Percentiles rank a stretch among this genome's conserved stretches.
Conservation (phyloP, 2,113 vertebrate genomes). For the Ibidorhyncha struthersii region DNA sequence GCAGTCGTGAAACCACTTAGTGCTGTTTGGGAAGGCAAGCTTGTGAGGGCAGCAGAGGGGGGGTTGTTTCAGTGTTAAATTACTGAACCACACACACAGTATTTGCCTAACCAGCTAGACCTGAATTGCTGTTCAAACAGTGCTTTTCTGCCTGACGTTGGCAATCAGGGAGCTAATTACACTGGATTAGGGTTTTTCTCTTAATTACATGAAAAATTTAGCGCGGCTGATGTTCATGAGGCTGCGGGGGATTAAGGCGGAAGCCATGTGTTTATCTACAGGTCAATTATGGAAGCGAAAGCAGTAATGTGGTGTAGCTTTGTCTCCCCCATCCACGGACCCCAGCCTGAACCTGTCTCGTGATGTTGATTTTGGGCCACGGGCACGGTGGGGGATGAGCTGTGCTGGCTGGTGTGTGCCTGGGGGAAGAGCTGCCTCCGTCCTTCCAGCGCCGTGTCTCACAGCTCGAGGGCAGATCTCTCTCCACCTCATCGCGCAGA, state of each 20-base stretch:
- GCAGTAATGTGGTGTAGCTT: neutral
- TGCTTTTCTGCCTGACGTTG: slow-evolving; percentile 67
- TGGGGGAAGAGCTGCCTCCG: neutral
- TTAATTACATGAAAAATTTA: slow-evolving; percentile 81
- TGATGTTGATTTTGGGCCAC: neutral
- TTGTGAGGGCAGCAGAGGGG: neutral
- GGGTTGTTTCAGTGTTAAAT: neutral
- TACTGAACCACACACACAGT: slow-evolving; percentile 41
- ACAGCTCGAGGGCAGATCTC: neutral
- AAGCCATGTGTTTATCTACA: slow-evolving; percentile 46
- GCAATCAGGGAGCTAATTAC: slow-evolving; percentile 82
- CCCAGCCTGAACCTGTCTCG: neutral
- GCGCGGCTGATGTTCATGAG: slow-evolving; percentile 60
- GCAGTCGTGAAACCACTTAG: neutral
- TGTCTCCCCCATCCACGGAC: neutral
- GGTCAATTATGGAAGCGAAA: neutral
- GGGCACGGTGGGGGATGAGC: neutral
- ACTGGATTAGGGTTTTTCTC: slow-evolving; percentile 78
- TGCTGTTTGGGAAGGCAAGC: neutral
- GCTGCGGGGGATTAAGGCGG: slow-evolving; percentile 66
- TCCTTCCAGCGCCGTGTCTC: neutral
- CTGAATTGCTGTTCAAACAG: slow-evolving; percentile 77
- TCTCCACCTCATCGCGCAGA: neutral
- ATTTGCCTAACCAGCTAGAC: slow-evolving; percentile 73
- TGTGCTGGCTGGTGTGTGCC: neutral